Conservation (phyloP, 2,888 invertebrate species). For the Eremobia ochroleuca region DNA sequence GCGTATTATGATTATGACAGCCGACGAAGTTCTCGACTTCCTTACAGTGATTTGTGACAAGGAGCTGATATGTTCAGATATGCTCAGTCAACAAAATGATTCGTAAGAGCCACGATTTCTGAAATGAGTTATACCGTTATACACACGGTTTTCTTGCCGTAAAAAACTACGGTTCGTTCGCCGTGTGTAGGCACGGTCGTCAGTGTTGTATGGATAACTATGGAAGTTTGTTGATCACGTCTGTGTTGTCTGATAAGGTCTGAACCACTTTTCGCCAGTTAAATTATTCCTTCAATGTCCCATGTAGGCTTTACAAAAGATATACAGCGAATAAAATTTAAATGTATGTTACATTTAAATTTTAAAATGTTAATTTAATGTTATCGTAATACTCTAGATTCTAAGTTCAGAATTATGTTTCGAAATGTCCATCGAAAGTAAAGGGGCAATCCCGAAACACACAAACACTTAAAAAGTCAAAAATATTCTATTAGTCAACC, state of each 20-base stretch:
- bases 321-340: background rate
- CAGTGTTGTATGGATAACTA: background rate
- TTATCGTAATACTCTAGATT: background rate
- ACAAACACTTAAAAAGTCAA: background rate
- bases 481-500: background rate
- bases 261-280: background rate
- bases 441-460: background rate
- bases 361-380: background rate
- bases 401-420: background rate
- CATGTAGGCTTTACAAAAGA: background rate
- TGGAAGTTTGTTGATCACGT: background rate
- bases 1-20: slow-evolving; percentile 26
- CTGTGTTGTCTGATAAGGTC: background rate
- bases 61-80: slow-evolving; percentile 12
- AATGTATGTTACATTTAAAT: background rate
- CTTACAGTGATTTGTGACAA: slow-evolving; percentile 14
- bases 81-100: slow-evolving; percentile 5
- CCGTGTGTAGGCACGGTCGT: background rate
- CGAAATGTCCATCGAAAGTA: background rate
- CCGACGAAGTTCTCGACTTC: slow-evolving; percentile 33
- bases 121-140: background rate
- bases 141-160: background rate
- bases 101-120: background rate
- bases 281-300: background rate
- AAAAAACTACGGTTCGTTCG: background rate